Conservation (phyloP, 92 coral and sea anemone species). For the Bergia puertoricense region DNA sequence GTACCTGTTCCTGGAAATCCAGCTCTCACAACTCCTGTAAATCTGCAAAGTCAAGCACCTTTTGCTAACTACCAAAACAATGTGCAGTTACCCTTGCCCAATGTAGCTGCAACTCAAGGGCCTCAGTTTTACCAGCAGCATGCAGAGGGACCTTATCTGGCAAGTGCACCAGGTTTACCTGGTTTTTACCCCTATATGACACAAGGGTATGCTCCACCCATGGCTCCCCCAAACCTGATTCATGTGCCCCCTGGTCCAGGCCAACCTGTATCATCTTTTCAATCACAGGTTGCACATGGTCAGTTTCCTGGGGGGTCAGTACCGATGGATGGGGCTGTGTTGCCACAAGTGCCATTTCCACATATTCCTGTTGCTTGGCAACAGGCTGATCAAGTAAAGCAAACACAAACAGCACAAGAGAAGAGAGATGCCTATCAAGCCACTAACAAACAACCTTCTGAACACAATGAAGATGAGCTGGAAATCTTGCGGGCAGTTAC, state of each 20-base stretch:
- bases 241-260: neutral
- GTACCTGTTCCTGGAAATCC: neutral
- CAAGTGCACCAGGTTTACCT: conserved; percentile 20
- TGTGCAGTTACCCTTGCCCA: neutral
- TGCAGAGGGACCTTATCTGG: conserved; percentile 3
- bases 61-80: neutral
- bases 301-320: neutral
- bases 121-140: conserved; percentile 27
- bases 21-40: neutral
- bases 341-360: neutral
- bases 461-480: conserved; percentile 23
- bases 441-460: conserved; percentile 9
- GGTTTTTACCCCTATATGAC: conserved; percentile 10
- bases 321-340: neutral
- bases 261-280: neutral
- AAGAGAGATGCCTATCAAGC: conserved; percentile 8
- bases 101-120: conserved; percentile 8
- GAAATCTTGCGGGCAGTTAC: neutral
- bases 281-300: neutral
- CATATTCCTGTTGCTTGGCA: neutral
- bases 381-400: neutral
- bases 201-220: conserved; percentile 1
- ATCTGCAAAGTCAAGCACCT: conserved; percentile 7
- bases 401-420: conserved; percentile 6
- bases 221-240: neutral